phyloP scores from a whole-genome alignment of 2,797 vertebrate species.

The Craterocephalus amniculus region DNA sequence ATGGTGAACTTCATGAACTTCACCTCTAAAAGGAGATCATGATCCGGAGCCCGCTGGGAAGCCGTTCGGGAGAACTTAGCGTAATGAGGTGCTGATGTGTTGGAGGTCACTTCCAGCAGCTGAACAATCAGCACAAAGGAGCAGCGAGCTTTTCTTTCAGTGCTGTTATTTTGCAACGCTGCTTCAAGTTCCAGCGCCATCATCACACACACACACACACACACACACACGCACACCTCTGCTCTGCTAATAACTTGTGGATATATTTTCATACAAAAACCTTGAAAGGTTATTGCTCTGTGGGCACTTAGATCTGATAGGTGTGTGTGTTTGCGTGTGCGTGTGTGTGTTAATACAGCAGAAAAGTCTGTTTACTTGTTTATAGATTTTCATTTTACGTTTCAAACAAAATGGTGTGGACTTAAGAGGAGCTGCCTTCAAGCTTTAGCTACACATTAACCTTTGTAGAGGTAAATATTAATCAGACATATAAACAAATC shows the following conservation, averaged over 20 bases:
- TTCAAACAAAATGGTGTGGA: background rate
- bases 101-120: slow-evolving; percentile 22
- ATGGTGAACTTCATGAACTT: background rate
- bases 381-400: background rate
- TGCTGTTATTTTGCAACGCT: slow-evolving; percentile 22
- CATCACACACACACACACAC: background rate
- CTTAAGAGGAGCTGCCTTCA: background rate
- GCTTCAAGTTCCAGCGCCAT: background rate
- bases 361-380: fast-evolving
- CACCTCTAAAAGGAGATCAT: background rate
- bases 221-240: slow-evolving; percentile 6
- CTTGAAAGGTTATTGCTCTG: background rate
- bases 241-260: slow-evolving; percentile 31
- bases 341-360: no score
- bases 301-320: background rate
- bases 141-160: slow-evolving; percentile 41
- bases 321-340: background rate
- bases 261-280: slow-evolving; percentile 40
- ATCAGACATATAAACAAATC: no score
- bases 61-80: slow-evolving; percentile 43
- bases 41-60: background rate
- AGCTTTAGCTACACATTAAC: background rate
- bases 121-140: slow-evolving; percentile 30
- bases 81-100: slow-evolving; percentile 53
- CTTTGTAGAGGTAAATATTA: background rate